phyloP scores from a whole-genome alignment of 2,113 vertebrate species.

The Podocnemis expansa region DNA sequence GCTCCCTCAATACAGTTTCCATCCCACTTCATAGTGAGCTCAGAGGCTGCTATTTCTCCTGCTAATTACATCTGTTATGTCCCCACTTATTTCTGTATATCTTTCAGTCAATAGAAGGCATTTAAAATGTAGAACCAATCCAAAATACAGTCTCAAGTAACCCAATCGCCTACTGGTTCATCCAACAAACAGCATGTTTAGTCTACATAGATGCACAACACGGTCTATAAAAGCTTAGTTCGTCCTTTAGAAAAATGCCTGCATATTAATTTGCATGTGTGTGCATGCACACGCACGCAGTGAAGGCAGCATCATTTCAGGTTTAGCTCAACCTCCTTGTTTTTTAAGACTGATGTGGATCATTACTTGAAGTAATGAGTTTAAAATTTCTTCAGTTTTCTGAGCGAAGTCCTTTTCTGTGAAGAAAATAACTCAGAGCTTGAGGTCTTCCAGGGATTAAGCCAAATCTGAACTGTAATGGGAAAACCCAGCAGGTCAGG shows the following conservation, averaged over 20 bases:
- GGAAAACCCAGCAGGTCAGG: not conserved
- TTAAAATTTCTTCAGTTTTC: not conserved
- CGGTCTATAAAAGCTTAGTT: fast-evolving
- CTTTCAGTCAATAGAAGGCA: not conserved
- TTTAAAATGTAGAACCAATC: not conserved
- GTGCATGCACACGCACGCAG: not conserved
- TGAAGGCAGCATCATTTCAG: not conserved
- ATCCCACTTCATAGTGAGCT: not conserved
- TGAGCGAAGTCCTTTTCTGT: not conserved
- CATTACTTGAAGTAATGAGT: not conserved
- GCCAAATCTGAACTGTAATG: not conserved
- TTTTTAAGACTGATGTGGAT: not conserved
- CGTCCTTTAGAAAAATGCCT: not conserved
- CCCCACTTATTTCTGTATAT: not conserved
- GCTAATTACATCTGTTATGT: fast-evolving
- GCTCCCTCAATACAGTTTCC: too few relatives aligned
- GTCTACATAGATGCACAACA: not conserved
- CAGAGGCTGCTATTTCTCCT: not conserved
- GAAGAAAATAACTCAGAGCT: not conserved
- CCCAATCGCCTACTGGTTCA: not conserved
- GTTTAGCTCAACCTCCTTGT: not conserved
- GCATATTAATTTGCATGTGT: not conserved
- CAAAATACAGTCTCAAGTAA: not conserved
- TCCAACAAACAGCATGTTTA: fast-evolving
- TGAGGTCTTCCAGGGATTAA: not conserved